Conservation (phyloP, 2,113 vertebrate species). For the Calidris pugnax region DNA sequence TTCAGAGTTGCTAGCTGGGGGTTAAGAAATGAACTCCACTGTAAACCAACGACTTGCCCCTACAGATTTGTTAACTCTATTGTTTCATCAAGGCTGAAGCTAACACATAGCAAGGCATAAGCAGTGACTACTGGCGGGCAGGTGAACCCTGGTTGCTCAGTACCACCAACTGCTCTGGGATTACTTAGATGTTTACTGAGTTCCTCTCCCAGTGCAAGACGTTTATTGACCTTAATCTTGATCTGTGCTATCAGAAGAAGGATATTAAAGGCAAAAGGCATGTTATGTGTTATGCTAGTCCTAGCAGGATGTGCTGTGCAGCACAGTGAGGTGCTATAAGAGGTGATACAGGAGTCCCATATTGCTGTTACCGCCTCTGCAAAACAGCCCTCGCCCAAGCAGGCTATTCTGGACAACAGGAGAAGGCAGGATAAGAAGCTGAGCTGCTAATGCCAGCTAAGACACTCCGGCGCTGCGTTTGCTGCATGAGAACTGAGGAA, state of each 20-base stretch:
- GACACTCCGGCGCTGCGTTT: neutral
- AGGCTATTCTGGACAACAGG: neutral
- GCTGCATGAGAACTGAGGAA: neutral
- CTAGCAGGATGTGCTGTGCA: neutral
- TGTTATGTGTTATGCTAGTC: neutral
- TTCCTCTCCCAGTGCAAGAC: neutral
- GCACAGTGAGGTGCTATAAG: neutral
- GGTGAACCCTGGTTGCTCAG: neutral
- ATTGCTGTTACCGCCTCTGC: neutral
- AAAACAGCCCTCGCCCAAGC: neutral
- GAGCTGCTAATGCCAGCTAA: conserved; percentile 20
- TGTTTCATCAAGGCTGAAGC: neutral
- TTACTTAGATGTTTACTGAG: neutral
- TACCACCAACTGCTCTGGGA: neutral
- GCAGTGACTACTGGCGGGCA: neutral
- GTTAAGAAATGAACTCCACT: neutral
- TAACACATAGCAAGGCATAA: fast-evolving
- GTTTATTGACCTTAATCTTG: neutral
- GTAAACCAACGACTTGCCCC: neutral
- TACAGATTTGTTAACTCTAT: neutral
- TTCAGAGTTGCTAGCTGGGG: neutral
- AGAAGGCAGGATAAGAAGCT: neutral
- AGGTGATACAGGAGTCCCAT: neutral
- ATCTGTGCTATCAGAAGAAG: too few species aligned
- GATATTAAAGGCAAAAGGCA: neutral